Base-by-base conservation (phyloP, 2,797 vertebrate genomes). In the Yasuhikotakia modesta region DNA sequence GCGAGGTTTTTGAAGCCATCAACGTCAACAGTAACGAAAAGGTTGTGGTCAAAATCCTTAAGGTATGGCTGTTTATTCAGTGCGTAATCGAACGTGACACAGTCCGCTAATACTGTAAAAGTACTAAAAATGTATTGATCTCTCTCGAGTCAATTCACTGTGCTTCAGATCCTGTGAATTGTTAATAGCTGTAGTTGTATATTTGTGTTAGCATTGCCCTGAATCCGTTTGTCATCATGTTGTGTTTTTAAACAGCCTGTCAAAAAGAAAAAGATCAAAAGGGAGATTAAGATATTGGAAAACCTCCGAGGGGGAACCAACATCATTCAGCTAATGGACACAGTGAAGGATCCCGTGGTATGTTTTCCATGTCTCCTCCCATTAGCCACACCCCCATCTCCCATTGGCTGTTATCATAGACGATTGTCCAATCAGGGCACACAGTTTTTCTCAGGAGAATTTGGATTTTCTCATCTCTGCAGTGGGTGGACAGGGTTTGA, bases 251-350 rank as follows among this genome's bases (percentile, higher is more conserved):
- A 90, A 86, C 91, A 99, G 97, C 97, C 97, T 76, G 97, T 99
- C 89, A 99, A 99, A 90, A 98, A 98, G 94, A 99, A 98, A 95
- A 99, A 99, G 92, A 99, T 99, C 91, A 99, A 99, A 89, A 94
- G 97, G 1, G 97, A 99, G 91, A 97, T 99, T 87, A 99, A 99
- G 89, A 99, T 99, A 87, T 91, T 99, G 91, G 97, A 99, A 89
- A 99, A 98, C 85, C 89, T 99, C 55, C 94, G 96, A 21, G 97
- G 97, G 55, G 97, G 97, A 90, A 98, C 96, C 92, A 99, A 99
- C 94, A 97, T 99, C 90, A 98, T 99, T 89, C 96, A 96, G n/a
- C 93, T 99, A 88, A 94, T 98, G 69, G 97, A 99, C 91, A 98
- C 96, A 12, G 96, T 99, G 85, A 98, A 98, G 91, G 97, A 99